Evolutionary conservation across 2,888 invertebrate species (phyloP), one percentile per base, ranked within the genome.

Genomic region (Amblyjoppa fuscipennis): DNA sequence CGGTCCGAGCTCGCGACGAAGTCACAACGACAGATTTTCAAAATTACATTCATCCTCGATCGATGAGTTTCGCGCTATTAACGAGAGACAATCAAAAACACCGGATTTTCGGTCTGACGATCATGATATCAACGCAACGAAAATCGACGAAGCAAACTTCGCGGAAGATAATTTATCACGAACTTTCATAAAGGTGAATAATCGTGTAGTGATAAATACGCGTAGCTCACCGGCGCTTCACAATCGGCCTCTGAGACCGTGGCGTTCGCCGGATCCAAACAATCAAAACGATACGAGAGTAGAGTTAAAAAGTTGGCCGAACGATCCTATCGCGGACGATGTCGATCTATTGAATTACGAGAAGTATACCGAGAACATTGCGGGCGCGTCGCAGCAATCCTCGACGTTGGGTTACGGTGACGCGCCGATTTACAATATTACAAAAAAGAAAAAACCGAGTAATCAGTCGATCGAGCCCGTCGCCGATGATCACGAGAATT

Each of bases 311-410:
- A 92, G 92, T 66, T 94, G 94, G 94, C 93, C 94, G 0, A 91
- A 91, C 68, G 91, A 90, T 0, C 89, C 89, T 16, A 69, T 92
- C 3, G 88, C 91, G 5, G 89, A 89, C n/a, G 61, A 87, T 1
- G 89, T 92, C 4, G 93, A 93, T 85, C 81, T 93, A 0, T 90
- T 91, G 20, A 91, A 93, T 88, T 93, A 93, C 70, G 91, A 94
- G 3, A 92, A 91, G 68, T 93, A 94, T 61, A 93, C 93, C 3
- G 90, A 92, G 0, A 80, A 89, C 53, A 61, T 84, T 70, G 38
- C 84, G 78, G 4, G 78, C 34, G 6, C 38, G 53, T 82, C 31
- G 34, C 81, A 87, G 16, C 61, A 76, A 75, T 71, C 64, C 3
- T 20, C 68, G 13, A 5, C 78, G 2, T 31, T 25, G 9, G 81